These are phyloP conservation scores for Falco punctatus DNA, from an alignment of 2,113 vertebrate species.

Conservation along the genomic window DNA sequence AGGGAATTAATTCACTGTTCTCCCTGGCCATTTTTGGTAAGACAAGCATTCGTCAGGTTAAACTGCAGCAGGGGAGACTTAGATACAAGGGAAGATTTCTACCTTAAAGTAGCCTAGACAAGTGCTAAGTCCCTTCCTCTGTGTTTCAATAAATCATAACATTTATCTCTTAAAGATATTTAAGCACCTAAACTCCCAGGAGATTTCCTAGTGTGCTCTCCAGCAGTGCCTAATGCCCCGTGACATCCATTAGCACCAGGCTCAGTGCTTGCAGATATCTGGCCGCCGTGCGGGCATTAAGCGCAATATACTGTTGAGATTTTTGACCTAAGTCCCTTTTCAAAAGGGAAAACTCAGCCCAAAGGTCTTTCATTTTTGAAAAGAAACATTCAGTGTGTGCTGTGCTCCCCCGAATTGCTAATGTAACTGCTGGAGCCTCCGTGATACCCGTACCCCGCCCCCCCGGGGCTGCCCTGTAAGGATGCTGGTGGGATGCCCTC, in stretches of 20 bases:
- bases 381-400: fast-evolving
- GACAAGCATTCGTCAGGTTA: not conserved
- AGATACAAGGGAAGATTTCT: not conserved
- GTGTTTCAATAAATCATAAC: not conserved
- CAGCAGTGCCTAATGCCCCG: not conserved
- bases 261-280: not conserved
- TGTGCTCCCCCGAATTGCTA: not conserved
- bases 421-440: fast-evolving
- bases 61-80: not conserved
- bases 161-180: not conserved
- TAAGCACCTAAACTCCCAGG: not conserved
- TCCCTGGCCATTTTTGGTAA: not conserved
- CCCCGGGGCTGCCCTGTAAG: fast-evolving
- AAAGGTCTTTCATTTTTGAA: not conserved
- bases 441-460: fast-evolving
- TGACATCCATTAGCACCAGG: not conserved
- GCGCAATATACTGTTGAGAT: not conserved
- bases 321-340: not conserved
- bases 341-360: not conserved
- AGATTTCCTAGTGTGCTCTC: not conserved
- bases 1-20: not conserved
- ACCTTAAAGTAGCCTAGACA: not conserved
- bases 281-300: fast-evolving
- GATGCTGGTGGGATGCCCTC: not conserved
- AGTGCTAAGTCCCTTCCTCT: not conserved